Evolutionary conservation across 2,888 invertebrate genomes (phyloP), one percentile per base, ranked within the genome.

Genomic region (Acanthoscelides obtectus): DNA sequence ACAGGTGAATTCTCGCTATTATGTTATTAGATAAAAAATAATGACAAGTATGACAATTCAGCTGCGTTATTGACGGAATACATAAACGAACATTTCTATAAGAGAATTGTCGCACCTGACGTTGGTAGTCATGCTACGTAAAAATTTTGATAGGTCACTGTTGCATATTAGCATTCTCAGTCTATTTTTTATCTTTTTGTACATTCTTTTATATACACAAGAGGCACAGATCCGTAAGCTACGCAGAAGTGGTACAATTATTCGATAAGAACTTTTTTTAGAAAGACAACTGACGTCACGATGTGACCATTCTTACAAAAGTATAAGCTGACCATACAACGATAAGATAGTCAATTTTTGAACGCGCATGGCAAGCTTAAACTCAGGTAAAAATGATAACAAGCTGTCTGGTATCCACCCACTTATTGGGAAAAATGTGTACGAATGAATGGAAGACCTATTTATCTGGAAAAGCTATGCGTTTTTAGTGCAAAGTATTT

Each of bases 171-270:
- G 75, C 77, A 78, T 79, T 78, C 80, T 80, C 81, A 80, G 80
- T 81, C 80, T 81, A 81, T 77, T 79, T 75, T 73, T 75, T 70
- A 69, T 73, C 72, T 17, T 76, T 80, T 80, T 81, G 80, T 80
- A 80, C 80, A 80, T 74, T 73, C 74, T 71, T 73, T 69, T 76
- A 75, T 73, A 73, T 70, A 75, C 71, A 77, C 70, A 73, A 72
- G 70, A 8, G 22, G 12, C 22, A 20, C 22, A 8, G 20, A 66
- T 66, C 20, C 66, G 19, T 22, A 21, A 66, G 20, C 22, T 66
- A 66, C 66, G 20, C 20, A 21, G 19, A 66, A 66, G 20, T 45
- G 3, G 45, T 45, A 1, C n/a, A n/a, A n/a, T n/a, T n/a, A n/a
- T n/a, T n/a, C n/a, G n/a, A n/a, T n/a, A n/a, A n/a, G n/a, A n/a